Evolutionary conservation across 2,888 invertebrate species (phyloP).

Genomic region (Caenorhabditis sp.): DNA sequence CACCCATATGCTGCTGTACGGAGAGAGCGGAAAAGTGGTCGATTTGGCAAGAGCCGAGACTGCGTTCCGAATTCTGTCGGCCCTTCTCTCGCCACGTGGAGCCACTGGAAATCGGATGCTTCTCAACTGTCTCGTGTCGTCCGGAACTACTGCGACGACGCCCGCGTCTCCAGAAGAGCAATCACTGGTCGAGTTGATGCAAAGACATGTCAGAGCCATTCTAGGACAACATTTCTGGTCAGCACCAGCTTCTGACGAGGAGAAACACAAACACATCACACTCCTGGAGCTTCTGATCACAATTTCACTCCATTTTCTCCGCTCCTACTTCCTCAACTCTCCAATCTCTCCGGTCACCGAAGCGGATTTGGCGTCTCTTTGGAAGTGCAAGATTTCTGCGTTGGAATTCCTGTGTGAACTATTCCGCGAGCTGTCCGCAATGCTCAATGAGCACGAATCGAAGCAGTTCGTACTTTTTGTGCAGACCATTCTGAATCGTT

Average conservation of each 20-base stretch:
- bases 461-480: constrained; percentile 83
- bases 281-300: constrained; percentile 86
- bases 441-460: constrained; percentile 72
- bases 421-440: constrained; percentile 69
- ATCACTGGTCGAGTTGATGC: constrained; percentile 83
- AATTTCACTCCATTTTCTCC: constrained; percentile 84
- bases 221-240: constrained; percentile 83
- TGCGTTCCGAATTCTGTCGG: constrained; percentile 75
- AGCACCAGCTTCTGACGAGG: constrained; percentile 80
- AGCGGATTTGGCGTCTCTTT: constrained; percentile 71
- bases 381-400: constrained; percentile 78
- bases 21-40: constrained; percentile 72
- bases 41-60: constrained; percentile 73
- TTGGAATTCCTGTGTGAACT: constrained; percentile 76
- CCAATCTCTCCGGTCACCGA: constrained; percentile 81
- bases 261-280: constrained; percentile 83
- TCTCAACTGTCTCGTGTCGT: constrained; percentile 72
- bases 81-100: constrained; percentile 68
- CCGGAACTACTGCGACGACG: constrained; percentile 62
- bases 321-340: constrained; percentile 87
- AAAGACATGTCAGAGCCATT: constrained; percentile 87
- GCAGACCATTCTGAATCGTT: constrained; percentile 68
- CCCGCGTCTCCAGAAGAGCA: constrained; percentile 41
- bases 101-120: constrained; percentile 70
- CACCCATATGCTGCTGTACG: constrained; percentile 86